Base-by-base conservation (phyloP, 2,888 invertebrate genomes). In the Perizoma affinitatum region DNA sequence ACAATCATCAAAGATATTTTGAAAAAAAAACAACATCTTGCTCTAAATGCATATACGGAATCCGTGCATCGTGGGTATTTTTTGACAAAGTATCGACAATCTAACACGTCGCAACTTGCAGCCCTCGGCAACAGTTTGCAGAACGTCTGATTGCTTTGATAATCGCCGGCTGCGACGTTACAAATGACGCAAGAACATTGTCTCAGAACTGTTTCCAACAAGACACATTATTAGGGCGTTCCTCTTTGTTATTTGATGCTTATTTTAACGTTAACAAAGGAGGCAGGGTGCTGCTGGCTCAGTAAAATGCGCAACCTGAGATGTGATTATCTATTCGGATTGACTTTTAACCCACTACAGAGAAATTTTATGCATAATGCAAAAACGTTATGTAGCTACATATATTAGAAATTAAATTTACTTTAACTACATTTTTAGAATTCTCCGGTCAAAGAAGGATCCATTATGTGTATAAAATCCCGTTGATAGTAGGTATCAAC, bases 81-180 rank as follows among this genome's bases (percentile, higher is more conserved):
- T 44, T 44, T 22, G 5, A 4, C 4, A 42, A 42, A 49, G 41
- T 43, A 61, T 68, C 66, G 67, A 66, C 43, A 46, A 35, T 22
- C 7, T 48, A 62, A 54, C 66, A 5, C 53, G 65, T 63, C 67
- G 68, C 68, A 59, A 45, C 55, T 42, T 49, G 6, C 55, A 58
- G 57, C 64, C 34, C 54, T 55, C 44, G 49, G 79, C 77, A 83
- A 80, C 84, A 84, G 84, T 86, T 85, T 82, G 84, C 79, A 81
- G 79, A 82, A 75, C 78, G 80, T 81, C 82, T 86, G 88, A 88
- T 88, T 88, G 88, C 87, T 88, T 87, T 87, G 87, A 88, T 88
- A 88, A 87, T 87, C 86, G 83, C 80, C 84, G 81, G 72, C 84
- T 79, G 83, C 86, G 82, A 82, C 80, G 76, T 80, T 75, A 82